These are phyloP conservation scores for Cardiocondyla obscurior DNA, from an alignment of 1,140 invertebrate genomes.

Conservation along the genomic window DNA sequence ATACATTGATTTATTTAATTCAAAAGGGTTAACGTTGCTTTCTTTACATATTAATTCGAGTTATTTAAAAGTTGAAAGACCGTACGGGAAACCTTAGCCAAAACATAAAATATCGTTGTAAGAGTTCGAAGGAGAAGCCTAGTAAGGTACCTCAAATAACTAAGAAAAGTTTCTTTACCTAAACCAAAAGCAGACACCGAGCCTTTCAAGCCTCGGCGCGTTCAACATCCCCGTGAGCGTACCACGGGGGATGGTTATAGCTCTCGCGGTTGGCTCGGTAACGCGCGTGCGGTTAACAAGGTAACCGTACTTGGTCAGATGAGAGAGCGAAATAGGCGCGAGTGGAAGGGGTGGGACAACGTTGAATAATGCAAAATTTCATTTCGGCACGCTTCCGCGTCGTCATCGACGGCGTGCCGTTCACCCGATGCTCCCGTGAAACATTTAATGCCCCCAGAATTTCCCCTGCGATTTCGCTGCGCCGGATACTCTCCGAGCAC, in stretches of 20 bases:
- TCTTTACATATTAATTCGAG: neutral
- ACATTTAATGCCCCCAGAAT: conserved; percentile 75
- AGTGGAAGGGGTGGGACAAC: neutral
- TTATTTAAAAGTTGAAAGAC: neutral
- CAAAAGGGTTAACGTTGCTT: neutral
- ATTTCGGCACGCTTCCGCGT: conserved; percentile 65
- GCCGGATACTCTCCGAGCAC: conserved; percentile 7
- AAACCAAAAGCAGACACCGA: neutral
- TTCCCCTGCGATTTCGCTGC: conserved; percentile 72
- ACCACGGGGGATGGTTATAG: neutral
- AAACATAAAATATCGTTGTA: neutral
- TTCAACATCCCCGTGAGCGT: neutral
- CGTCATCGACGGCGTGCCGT: conserved; percentile 63
- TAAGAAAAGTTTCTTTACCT: neutral
- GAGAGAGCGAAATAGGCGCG: neutral
- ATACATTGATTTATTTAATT: neutral
- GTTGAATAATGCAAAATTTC: conserved; percentile 77
- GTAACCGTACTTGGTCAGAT: conserved; percentile 39
- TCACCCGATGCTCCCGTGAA: conserved; percentile 70
- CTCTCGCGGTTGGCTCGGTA: neutral
- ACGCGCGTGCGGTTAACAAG: conserved; percentile 60
- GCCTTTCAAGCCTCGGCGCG: neutral
- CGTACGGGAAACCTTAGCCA: neutral
- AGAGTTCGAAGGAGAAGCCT: conserved; percentile 3
- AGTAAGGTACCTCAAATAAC: neutral